Evolutionary conservation across 2,888 invertebrate genomes (phyloP).

Genomic region (Cremastobaeus sp.): DNA sequence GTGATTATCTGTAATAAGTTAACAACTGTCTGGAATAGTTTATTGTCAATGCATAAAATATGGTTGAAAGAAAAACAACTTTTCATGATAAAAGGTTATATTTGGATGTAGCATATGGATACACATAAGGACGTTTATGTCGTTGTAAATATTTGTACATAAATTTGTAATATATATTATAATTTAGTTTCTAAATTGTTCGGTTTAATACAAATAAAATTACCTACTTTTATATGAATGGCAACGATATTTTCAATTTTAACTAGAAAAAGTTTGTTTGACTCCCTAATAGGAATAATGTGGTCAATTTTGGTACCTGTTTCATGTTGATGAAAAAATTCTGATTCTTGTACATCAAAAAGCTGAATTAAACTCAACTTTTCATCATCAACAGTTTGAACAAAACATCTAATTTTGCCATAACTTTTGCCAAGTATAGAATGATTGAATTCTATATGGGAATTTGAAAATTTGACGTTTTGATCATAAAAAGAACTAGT

Average conservation of each 20-base stretch:
- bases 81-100: too few species aligned
- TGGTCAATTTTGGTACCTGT: background rate
- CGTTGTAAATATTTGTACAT: too few species aligned
- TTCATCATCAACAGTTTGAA: background rate
- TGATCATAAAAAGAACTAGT: constrained; percentile 1
- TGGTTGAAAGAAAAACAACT: too few species aligned
- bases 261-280: background rate
- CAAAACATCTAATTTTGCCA: background rate
- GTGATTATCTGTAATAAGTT: too few species aligned
- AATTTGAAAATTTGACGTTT: constrained; percentile 8
- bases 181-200: background rate
- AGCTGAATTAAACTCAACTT: background rate
- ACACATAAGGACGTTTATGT: too few species aligned
- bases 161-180: background rate
- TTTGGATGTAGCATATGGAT: too few species aligned
- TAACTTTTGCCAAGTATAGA: background rate
- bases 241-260: background rate
- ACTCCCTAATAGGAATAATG: background rate
- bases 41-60: too few species aligned
- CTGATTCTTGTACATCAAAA: background rate
- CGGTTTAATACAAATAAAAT: background rate
- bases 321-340: background rate
- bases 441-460: constrained; percentile 4
- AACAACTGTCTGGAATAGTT: too few species aligned
- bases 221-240: background rate